Evolutionary conservation across 1,140 invertebrate genomes (phyloP).

Genomic region (Sinella curviseta): DNA sequence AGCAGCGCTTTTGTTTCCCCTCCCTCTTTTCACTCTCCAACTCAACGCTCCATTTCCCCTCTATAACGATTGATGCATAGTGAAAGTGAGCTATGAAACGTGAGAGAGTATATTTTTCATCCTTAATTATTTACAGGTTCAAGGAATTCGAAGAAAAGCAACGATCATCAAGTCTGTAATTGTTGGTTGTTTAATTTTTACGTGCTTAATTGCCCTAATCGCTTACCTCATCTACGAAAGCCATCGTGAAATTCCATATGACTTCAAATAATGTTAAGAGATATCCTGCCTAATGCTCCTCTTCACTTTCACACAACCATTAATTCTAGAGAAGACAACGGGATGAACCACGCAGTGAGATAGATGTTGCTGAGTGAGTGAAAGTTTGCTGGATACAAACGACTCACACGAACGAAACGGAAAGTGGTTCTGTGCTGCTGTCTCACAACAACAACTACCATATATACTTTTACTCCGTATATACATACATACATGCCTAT

Average conservation of each 20-base stretch:
- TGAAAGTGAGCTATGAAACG: neutral
- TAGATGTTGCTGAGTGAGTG: neutral
- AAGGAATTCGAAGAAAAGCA: conserved; percentile 36
- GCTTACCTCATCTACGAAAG: conserved; percentile 23
- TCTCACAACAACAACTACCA: neutral
- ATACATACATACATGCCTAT: no score
- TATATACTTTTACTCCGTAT: no score
- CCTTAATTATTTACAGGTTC: conserved; percentile 27
- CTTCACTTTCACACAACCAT: neutral
- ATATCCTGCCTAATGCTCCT: neutral
- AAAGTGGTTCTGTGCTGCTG: neutral
- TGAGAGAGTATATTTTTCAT: neutral
- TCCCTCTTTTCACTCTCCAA: neutral
- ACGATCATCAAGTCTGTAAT: conserved; percentile 25
- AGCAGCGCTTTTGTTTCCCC: neutral
- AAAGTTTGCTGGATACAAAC: conserved; percentile 11
- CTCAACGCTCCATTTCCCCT: conserved; percentile 8
- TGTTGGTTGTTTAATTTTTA: conserved; percentile 24
- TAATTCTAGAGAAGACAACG: no score
- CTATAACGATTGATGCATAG: neutral
- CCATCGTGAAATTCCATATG: conserved; percentile 22
- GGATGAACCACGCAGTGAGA: no score
- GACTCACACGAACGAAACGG: neutral
- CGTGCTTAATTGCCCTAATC: conserved; percentile 24
- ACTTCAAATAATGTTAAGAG: neutral